These are phyloP conservation scores for Picathartes gymnocephalus DNA, from an alignment of 2,113 vertebrate genomes.

Conservation along the genomic window DNA sequence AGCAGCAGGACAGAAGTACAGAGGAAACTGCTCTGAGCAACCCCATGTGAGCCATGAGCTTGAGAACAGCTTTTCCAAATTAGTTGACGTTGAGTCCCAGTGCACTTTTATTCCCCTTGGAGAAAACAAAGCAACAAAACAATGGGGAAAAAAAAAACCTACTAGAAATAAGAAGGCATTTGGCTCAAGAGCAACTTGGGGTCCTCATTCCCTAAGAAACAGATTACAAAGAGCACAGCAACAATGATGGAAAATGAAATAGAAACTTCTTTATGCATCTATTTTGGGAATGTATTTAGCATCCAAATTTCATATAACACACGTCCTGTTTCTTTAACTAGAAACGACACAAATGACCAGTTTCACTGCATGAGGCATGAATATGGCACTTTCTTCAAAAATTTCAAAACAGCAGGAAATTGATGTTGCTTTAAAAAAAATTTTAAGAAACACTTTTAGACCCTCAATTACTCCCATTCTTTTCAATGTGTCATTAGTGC, in stretches of 20 bases:
- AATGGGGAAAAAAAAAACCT: neutral
- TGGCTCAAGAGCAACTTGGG: neutral
- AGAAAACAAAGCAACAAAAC: neutral
- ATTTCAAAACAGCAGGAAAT: constrained; percentile 35
- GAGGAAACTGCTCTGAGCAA: neutral
- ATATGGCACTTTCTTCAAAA: neutral
- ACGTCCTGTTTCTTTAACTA: neutral
- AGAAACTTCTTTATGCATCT: neutral
- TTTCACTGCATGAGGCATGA: neutral
- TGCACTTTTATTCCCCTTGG: neutral
- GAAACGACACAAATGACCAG: constrained; percentile 1
- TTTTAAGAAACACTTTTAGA: constrained; percentile 36
- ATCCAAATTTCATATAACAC: neutral
- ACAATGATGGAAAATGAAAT: neutral
- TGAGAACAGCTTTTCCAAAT: neutral
- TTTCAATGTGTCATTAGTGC: neutral
- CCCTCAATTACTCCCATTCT: constrained; percentile 39
- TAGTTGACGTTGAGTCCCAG: neutral
- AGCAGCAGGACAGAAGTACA: neutral
- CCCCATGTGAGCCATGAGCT: neutral
- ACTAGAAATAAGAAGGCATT: neutral
- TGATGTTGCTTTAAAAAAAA: neutral
- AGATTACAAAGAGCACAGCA: neutral
- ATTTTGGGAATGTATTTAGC: neutral
- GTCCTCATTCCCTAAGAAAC: neutral